Conservation (phyloP, 1,140 invertebrate species). For the Neelides sp. region DNA sequence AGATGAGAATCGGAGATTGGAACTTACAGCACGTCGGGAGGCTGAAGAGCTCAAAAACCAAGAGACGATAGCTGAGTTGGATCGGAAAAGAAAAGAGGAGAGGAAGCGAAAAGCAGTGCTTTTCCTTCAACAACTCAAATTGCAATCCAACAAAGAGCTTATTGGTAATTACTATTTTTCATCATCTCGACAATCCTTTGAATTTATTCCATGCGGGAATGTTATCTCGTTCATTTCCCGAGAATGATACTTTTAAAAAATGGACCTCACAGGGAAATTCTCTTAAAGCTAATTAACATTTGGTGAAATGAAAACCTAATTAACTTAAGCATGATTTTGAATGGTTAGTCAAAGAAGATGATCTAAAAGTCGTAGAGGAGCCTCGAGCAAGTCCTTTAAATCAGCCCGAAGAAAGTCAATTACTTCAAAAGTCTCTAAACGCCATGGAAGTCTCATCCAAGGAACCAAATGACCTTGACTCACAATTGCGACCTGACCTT, state of each 20-base stretch:
- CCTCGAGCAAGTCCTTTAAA: too few species aligned
- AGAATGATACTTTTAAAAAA: neutral
- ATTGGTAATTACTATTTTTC: too few species aligned
- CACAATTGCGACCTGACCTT: too few species aligned
- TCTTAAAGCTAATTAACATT: neutral
- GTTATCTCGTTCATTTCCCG: neutral
- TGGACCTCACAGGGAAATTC: neutral
- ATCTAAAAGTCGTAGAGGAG: too few species aligned
- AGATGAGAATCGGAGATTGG: neutral
- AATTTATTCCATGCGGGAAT: neutral
- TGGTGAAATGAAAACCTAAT: too few species aligned
- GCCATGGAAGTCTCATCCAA: too few species aligned
- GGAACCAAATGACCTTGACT: too few species aligned
- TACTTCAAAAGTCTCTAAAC: too few species aligned
- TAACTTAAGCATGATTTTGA: too few species aligned
- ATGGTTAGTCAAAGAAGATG: too few species aligned
- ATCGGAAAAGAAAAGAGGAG: conserved; percentile 13
- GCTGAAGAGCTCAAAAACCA: neutral
- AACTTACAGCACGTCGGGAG: neutral
- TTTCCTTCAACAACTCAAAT: conserved; percentile 18
- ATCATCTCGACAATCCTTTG: neutral
- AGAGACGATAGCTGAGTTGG: conserved; percentile 3
- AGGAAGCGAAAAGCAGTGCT: conserved; percentile 22
- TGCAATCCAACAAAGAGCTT: neutral
- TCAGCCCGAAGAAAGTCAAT: too few species aligned